Percentiles rank a stretch among this genome's conserved stretches.
These are phyloP conservation scores for Biston betularia DNA, from an alignment of 2,888 invertebrate species.

Conservation along the genomic window DNA sequence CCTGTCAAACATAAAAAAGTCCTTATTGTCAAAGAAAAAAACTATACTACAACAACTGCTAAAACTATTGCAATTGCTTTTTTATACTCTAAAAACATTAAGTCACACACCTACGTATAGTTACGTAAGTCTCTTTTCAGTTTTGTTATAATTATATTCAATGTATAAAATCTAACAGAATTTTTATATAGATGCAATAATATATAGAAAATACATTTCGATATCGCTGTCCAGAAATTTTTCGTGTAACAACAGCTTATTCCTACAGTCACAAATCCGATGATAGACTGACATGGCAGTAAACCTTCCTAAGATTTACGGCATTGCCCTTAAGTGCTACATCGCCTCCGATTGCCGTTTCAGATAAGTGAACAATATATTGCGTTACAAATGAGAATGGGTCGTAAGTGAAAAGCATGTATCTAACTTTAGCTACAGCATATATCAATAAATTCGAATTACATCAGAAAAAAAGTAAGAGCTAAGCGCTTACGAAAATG, in stretches of 20 bases:
- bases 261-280: conserved; percentile 13
- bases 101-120: too few species aligned
- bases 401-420: conserved; percentile 24
- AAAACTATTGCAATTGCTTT: too few species aligned
- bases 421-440: conserved; percentile 2
- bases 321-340: conserved; percentile 22
- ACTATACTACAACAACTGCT: too few species aligned
- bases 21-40: too few species aligned
- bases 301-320: conserved; percentile 27
- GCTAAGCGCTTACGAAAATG: background rate
- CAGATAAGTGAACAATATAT: conserved; percentile 24
- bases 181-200: too few species aligned
- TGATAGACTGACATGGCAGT: conserved; percentile 27
- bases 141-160: too few species aligned
- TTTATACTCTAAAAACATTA: too few species aligned
- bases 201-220: background rate
- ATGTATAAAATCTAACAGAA: too few species aligned
- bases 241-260: conserved; percentile 2
- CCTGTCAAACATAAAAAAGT: too few species aligned
- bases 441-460: conserved; percentile 10
- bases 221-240: background rate
- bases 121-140: too few species aligned
- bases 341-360: conserved; percentile 20
- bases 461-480: background rate
- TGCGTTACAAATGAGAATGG: conserved; percentile 27